A percentile compares a stretch with the other conserved stretches of the same genome.
Conservation (phyloP, 2,888 invertebrate species). For the Rhamnusium bicolor region DNA sequence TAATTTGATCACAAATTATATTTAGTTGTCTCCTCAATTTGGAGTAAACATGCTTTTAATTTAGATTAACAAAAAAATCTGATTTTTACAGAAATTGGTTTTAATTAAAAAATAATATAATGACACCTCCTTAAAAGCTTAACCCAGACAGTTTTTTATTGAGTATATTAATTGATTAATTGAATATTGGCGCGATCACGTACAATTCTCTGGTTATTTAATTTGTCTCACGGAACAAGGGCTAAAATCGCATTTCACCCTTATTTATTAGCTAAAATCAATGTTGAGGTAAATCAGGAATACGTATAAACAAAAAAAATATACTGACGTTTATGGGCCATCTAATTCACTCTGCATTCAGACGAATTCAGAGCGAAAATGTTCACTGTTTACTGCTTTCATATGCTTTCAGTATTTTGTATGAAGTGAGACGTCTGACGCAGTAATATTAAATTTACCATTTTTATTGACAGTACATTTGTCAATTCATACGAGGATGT, state of each 20-base stretch:
- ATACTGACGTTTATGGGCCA: constrained; percentile 67
- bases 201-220: constrained; percentile 59
- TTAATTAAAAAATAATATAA: background rate
- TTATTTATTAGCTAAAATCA: constrained; percentile 68
- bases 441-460: constrained; percentile 29
- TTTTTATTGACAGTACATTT: constrained; percentile 59
- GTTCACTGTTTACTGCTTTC: constrained; percentile 21
- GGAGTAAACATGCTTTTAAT: no score
- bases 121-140: background rate
- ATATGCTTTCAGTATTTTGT: background rate
- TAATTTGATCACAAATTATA: no score
- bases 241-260: constrained; percentile 65
- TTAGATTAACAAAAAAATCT: background rate
- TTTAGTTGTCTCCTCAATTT: no score
- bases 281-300: constrained; percentile 68
- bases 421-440: background rate
- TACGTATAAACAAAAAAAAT: constrained; percentile 61
- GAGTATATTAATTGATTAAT: constrained; percentile 52
- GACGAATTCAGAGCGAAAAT: constrained; percentile 26
- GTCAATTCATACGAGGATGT: constrained; percentile 58
- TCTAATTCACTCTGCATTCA: constrained; percentile 65
- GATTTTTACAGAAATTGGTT: background rate
- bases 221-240: constrained; percentile 59
- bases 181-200: constrained; percentile 52
- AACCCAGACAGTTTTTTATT: constrained; percentile 8